phyloP scores from a whole-genome alignment of 2,888 invertebrate genomes.

The Punctoribates punctum region DNA sequence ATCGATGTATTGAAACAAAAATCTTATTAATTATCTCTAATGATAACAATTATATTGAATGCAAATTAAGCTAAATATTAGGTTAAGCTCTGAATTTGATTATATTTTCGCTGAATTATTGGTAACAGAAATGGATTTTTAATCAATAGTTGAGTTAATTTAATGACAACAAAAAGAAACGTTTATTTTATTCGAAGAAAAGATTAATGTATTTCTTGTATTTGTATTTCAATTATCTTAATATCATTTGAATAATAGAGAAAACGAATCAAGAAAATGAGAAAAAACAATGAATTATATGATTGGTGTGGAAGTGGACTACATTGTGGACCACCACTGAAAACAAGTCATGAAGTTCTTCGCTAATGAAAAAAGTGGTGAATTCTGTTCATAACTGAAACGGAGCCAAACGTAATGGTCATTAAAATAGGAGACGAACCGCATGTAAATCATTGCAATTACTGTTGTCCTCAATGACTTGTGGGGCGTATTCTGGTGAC shows the following conservation, averaged over 20 bases:
- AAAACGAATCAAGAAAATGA: neutral
- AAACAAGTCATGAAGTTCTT: neutral
- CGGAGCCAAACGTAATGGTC: neutral
- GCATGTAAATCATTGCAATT: conserved; percentile 23
- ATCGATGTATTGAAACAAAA: no score
- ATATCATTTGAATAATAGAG: conserved; percentile 2
- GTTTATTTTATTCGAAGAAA: neutral
- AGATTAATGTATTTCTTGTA: neutral
- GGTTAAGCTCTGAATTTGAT: no score
- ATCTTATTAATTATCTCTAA: no score
- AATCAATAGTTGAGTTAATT: no score
- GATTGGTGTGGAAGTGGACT: neutral
- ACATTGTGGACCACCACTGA: neutral
- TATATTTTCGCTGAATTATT: no score
- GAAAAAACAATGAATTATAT: neutral
- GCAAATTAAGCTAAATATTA: no score
- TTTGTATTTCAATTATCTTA: neutral
- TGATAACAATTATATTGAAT: no score
- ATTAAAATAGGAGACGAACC: conserved; percentile 3
- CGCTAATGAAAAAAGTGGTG: neutral
- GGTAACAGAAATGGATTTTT: no score
- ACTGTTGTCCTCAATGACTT: conserved; percentile 31
- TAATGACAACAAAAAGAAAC: no score
- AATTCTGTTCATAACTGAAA: neutral
- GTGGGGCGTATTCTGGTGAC: conserved; percentile 11